Base-by-base conservation (phyloP, 2,888 invertebrate genomes). In the Lithophane ornitopus region DNA sequence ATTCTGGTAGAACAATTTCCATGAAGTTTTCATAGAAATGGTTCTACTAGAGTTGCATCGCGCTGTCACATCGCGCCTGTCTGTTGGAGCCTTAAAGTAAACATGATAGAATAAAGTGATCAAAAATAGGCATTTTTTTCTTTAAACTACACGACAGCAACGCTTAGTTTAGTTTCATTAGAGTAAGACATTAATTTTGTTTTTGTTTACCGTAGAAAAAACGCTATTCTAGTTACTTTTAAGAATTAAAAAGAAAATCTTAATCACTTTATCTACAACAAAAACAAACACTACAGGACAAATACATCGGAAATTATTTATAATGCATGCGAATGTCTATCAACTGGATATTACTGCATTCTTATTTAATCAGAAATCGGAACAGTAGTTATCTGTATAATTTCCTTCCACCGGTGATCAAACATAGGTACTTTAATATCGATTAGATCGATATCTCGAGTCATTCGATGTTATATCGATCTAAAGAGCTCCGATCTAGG, bases 311-410 rank as follows among this genome's bases (percentile, higher is more conserved):
- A 41, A 61, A 52, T 34, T 7, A n/a, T n/a, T 14, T 49, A 44
- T 62, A 56, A 52, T 58, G 11, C 14, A 14, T 8, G 34, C 14
- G 1, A 49, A 26, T 4, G 12, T 62, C 39, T 70, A 56, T 49
- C 72, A 74, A 66, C 65, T 69, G 26, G 54, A 70, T 63, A 61
- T 65, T 74, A 70, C 66, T 74, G 41, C 61, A 34, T 79, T 54
- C 46, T 49, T 41, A 52, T 46, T 59, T 61, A 81, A 79, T 79
- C 78, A 56, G 26, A 70, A 77, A 86, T 76, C 84, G 66, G 69
- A 84, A 87, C 85, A 85, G 85, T 86, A 89, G 84, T 85, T 88
- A 90, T 90, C 87, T 66, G 67, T 81, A 76, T 72, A 70, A 87
- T 79, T 84, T 83, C 74, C 76, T 75, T 69, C 79, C 67, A 81